Base-by-base conservation (phyloP, 2,888 invertebrate species). In the Leptinotarsa juncta region DNA sequence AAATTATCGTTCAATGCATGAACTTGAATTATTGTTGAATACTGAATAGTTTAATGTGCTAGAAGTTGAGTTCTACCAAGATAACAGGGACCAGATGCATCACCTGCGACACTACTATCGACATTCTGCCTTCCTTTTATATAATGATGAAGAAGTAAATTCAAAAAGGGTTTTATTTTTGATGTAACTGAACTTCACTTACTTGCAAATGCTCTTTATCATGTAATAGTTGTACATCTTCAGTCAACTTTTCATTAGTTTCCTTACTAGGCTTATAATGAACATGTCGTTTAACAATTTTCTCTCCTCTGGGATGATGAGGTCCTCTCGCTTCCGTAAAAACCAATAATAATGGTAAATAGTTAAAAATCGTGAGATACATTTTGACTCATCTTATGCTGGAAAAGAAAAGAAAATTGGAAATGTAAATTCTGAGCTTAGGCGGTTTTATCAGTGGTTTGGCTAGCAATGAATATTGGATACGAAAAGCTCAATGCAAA, bases 151-250 rank as follows among this genome's bases (percentile, higher is more conserved):
- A 42, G 10, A 2, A 42, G 42, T 42, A 3, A 3, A 42, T 42
- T 42, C 10, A 10, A 42, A 42, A 10, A 42, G 10, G 42, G 0
- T 42, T 53, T 3, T 18, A 32, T 32, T 32, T 1, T n/a, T 55
- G 42, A 55, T 55, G 4, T 16, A n/a, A 49, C 4, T n/a, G 10
- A n/a, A 32, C n/a, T 16, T 67, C 0, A 51, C 26, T 68, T 87
- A 96, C 96, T 92, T 88, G 85, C 65, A 88, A 79, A 77, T 88
- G 88, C 69, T 85, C 92, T 57, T 91, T 90, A 85, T 96, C 95
- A 79, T 94, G 95, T 71, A 95, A 89, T 23, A 96, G 88, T 82
- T 94, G 89, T 14, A 90, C 89, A 83, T 96, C 95, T 69, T 92
- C 91, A 0, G 93, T 94, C 65, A 95, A 87, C 75, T 93, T 92